phyloP scores from a whole-genome alignment of 2,888 invertebrate species.

The Epinotia nisella region DNA sequence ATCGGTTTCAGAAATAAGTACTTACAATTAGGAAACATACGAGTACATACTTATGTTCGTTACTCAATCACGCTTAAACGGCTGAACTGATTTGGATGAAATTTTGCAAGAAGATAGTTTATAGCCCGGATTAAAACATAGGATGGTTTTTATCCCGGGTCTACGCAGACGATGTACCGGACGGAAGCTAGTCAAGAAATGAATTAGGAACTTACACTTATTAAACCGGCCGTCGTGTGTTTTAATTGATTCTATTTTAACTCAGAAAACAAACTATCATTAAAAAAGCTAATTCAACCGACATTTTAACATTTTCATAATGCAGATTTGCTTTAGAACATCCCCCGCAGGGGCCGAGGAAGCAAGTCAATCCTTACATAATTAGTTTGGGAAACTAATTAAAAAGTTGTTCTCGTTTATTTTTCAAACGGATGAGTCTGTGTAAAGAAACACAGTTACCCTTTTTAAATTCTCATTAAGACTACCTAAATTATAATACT shows the following conservation, averaged over 20 bases:
- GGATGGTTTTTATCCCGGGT: no score
- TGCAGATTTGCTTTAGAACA: conserved; percentile 16
- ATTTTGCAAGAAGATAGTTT: no score
- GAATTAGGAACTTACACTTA: no score
- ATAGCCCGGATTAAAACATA: no score
- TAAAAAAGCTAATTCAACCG: background rate
- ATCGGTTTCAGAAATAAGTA: no score
- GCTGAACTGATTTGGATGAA: no score
- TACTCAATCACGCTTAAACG: no score
- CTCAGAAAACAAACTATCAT: background rate
- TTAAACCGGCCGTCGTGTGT: background rate
- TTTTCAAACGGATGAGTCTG: conserved; percentile 20
- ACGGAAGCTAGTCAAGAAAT: no score
- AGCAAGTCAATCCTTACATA: conserved; percentile 35
- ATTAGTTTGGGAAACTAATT: conserved; percentile 42
- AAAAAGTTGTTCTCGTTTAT: conserved; percentile 38
- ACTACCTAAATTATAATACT: background rate
- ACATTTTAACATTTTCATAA: conserved; percentile 23
- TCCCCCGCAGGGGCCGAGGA: conserved; percentile 4
- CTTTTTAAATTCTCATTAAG: background rate
- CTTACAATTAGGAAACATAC: no score
- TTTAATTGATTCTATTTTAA: background rate
- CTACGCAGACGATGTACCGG: no score
- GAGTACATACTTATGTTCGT: no score
- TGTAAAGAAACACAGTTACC: background rate